Percentiles rank a stretch among this genome's conserved stretches.
These are phyloP conservation scores for Caenorhabditis panamensis DNA, from an alignment of 2,888 invertebrate species.

Conservation along the genomic window DNA sequence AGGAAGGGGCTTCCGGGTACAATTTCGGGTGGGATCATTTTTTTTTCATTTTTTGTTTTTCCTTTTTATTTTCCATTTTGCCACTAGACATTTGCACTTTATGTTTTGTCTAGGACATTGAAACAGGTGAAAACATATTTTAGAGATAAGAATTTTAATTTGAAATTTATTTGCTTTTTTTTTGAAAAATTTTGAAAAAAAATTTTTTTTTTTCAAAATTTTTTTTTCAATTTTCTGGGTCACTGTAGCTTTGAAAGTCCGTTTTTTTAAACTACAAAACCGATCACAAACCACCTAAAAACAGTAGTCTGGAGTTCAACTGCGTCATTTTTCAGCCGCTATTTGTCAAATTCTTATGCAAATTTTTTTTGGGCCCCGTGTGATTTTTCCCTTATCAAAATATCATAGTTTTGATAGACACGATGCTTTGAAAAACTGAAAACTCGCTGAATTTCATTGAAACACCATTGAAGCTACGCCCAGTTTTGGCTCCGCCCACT, in stretches of 20 bases:
- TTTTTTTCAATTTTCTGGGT: background rate
- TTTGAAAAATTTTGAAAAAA: constrained; percentile 9
- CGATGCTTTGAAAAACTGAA: background rate
- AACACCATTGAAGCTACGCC: constrained; percentile 18
- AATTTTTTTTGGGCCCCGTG: background rate
- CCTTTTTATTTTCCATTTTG: background rate
- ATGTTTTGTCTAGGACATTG: background rate
- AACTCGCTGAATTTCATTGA: background rate
- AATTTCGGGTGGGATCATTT: too few relatives aligned
- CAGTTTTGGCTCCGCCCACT: constrained; percentile 13
- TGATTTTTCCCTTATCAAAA: constrained; percentile 3
- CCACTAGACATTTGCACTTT: background rate
- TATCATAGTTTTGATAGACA: background rate
- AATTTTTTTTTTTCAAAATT: constrained; percentile 12
- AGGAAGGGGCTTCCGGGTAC: too few relatives aligned
- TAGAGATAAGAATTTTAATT: too few relatives aligned
- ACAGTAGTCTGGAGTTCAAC: constrained; percentile 14
- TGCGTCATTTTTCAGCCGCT: constrained; percentile 4
- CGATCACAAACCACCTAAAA: background rate
- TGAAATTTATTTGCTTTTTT: background rate
- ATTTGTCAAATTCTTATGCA: background rate
- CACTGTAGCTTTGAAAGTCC: too few relatives aligned
- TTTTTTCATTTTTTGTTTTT: too few relatives aligned
- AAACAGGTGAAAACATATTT: too few relatives aligned
- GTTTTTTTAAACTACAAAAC: too few relatives aligned